Evolutionary conservation across 2,888 invertebrate species (phyloP), one percentile per base, ranked within the genome.

Genomic region (Dryomyza anilis): DNA sequence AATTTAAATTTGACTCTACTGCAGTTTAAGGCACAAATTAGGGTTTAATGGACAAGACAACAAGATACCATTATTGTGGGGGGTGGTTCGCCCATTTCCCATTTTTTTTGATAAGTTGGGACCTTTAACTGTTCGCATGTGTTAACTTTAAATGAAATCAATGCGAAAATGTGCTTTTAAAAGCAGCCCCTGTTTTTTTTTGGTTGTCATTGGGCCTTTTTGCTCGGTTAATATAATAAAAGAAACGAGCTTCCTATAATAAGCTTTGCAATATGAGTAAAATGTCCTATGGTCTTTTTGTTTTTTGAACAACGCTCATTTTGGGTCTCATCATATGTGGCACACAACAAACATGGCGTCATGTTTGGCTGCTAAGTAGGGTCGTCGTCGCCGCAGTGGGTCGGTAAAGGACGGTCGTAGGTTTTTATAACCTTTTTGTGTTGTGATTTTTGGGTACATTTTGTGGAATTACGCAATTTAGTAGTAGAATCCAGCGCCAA

Each of bases 61-160:
- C 14, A 43, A 43, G 19, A 43, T 7, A 16, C 5, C 1, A 43
- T 16, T 43, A 16, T 43, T 43, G n/a, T 19, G 33, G 30, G 8
- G 14, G 53, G n/a, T 7, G 29, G 12, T 29, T 10, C 16, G 7
- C 30, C 43, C 25, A 3, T 8, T 25, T 23, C 56, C 45, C 43
- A n/a, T 16, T 16, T 16, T 12, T 6, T 16, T 43, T 6, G 16
- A 43, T 1, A 43, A 43, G 43, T 6, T 21, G n/a, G 10, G 16
- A 43, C 27, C 27, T 46, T 19, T 43, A 53, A 19, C 43, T 53
- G 61, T 52, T 29, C 52, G 19, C 53, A 53, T 61, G 29, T 27
- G 52, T 61, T 61, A 61, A 27, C 53, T 25, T 43, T 23, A 53
- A 52, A 43, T 27, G 36, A 61, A 61, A 61, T 61, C 61, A 61